Evolutionary conservation across 1,140 invertebrate genomes (phyloP), one percentile per base, ranked within the genome.

Genomic region (Amphibalanus amphitrite): DNA sequence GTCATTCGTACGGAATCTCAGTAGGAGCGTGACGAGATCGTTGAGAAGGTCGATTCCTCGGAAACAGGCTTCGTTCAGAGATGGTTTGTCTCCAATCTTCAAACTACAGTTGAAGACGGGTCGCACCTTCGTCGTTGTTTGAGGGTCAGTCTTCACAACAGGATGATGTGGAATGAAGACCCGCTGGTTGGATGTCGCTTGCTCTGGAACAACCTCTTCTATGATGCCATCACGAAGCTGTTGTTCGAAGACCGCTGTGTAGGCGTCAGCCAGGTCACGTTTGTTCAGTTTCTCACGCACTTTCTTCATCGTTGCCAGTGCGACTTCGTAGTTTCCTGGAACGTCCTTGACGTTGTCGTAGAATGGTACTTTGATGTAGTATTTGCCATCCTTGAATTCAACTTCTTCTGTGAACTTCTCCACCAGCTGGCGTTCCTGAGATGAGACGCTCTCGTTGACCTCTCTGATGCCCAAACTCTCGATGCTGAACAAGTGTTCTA

Each of bases 21-120:
- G 15, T 29, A 73, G n/a, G 6, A 73, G 70, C 0, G 29, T 65
- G n/a, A 64, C 40, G 29, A 73, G 69, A 26, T 47, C 67, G 17
- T 26, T 29, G 29, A 73, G 30, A 1, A 73, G 70, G 28, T 73
- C 67, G 17, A 72, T 20, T 29, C 72, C 72, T 29, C 67, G 64
- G 40, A 40, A 71, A 6, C 64, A 30, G 0, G 71, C 64, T 29
- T 73, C 28, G 64, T 73, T 74, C 6, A 73, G n/a, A 3, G 72
- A 72, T 67, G 72, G 72, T 71, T 20, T 40, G 6, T 33, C 25
- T 64, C 59, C 72, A 10, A 64, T 28, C 28, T 73, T 72, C 10
- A 72, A 17, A 69, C 71, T 73, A 29, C 72, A 72, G 67, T 72
- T 72, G 6, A 72, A 72, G 17, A 72, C 72, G 25, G 72, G 72